phyloP scores from a whole-genome alignment of 2,888 invertebrate genomes.

The Xanthia togata region DNA sequence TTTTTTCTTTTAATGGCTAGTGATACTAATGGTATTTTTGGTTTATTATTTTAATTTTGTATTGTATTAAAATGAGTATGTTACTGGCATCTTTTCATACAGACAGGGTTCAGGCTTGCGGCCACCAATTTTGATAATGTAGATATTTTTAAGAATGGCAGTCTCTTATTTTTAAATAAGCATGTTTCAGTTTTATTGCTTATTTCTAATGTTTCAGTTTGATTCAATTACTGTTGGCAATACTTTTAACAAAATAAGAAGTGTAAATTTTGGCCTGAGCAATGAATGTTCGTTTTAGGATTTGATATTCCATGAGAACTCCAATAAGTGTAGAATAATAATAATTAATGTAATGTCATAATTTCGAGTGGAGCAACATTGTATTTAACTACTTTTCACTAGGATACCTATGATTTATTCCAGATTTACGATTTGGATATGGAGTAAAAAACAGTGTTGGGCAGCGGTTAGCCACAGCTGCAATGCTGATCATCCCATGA shows the following conservation, averaged over 20 bases:
- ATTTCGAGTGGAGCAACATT: constrained; percentile 50
- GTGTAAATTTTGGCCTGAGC: constrained; percentile 54
- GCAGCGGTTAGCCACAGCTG: too few species aligned
- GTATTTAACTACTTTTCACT: not conserved
- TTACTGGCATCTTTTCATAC: constrained; percentile 16
- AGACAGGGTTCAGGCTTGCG: constrained; percentile 5
- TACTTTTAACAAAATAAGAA: constrained; percentile 60
- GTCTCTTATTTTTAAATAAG: not conserved
- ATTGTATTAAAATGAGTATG: constrained; percentile 27
- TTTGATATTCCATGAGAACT: constrained; percentile 74
- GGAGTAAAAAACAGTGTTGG: not conserved
- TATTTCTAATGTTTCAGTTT: constrained; percentile 15
- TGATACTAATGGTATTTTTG: constrained; percentile 50
- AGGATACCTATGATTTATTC: not conserved
- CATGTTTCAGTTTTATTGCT: constrained; percentile 6
- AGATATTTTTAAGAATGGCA: constrained; percentile 12
- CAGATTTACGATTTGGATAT: not conserved
- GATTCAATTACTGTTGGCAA: constrained; percentile 60
- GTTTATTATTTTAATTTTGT: constrained; percentile 36
- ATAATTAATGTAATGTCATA: constrained; percentile 43
- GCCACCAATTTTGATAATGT: not conserved
- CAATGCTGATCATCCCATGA: not conserved
- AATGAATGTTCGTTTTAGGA: constrained; percentile 66
- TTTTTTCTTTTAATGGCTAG: constrained; percentile 58
- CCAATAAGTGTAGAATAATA: constrained; percentile 65